Conservation (phyloP, 2,113 vertebrate species). For the Dolichallabes microphthalmus region DNA sequence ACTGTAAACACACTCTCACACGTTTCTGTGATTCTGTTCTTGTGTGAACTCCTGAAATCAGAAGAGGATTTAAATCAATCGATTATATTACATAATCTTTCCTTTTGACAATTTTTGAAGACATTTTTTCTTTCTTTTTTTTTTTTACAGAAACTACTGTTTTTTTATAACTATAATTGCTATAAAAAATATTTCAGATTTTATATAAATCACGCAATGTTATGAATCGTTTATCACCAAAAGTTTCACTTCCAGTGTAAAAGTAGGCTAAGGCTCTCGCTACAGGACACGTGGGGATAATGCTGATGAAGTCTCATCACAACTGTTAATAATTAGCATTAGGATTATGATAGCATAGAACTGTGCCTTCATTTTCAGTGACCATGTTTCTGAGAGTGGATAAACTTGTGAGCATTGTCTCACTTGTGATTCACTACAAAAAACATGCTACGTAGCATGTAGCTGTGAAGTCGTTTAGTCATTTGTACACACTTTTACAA, state of each 20-base stretch:
- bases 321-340: slow-evolving; percentile 20
- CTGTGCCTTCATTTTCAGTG: neutral
- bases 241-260: slow-evolving; percentile 43
- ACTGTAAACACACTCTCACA: neutral
- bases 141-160: slow-evolving; percentile 57
- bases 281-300: neutral
- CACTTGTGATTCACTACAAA: neutral
- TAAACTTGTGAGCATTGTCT: neutral
- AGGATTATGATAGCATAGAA: neutral
- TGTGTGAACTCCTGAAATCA: slow-evolving; percentile 46
- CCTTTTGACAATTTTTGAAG: slow-evolving; percentile 34
- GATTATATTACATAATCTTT: slow-evolving; percentile 21
- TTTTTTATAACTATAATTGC: slow-evolving; percentile 37
- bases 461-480: neutral
- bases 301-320: slow-evolving; percentile 36
- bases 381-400: neutral
- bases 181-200: slow-evolving; percentile 25
- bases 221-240: slow-evolving; percentile 45
- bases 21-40: neutral
- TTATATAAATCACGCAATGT: slow-evolving; percentile 46
- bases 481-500: neutral
- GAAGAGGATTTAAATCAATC: slow-evolving; percentile 38
- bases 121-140: slow-evolving; percentile 38
- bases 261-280: neutral
- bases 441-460: neutral